Evolutionary conservation across 2,888 invertebrate genomes (phyloP), one percentile per base, ranked within the genome.

Genomic region (Phymatocera aterrima): DNA sequence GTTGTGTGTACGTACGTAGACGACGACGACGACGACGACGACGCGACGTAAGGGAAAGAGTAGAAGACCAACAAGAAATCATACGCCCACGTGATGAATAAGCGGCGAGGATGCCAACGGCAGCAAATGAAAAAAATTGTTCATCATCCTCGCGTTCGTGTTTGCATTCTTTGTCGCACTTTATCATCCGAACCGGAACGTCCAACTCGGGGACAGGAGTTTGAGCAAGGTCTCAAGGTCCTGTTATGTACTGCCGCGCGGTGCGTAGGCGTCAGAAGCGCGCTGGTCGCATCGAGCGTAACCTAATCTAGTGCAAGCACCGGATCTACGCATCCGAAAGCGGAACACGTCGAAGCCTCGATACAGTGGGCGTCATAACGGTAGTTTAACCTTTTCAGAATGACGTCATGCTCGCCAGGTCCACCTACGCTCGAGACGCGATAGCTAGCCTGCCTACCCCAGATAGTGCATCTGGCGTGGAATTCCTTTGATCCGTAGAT

Each of bases 401-500:
- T 34, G 31, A 72, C 72, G 72, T 72, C 72, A 72, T 51, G 24
- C 72, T 12, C 6, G 60, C 12, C 8, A n/a, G 64, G 61, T 72
- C n/a, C 72, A 34, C 72, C 72, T 34, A 72, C 72, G 72, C n/a
- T 28, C 28, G 72, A 51, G 72, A 18, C 51, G 72, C 51, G 48
- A 31, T 31, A 10, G 28, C 43, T 31, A n/a, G n/a, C n/a, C n/a
- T n/a, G n/a, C 18, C 34, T 72, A 51, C 28, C 48, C 51, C 51
- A 43, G n/a, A n/a, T n/a, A n/a, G 51, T 72, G 51, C 48, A 72
- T 70, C 72, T 72, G 34, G 31, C 51, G 37, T 21, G 28, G 48
- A 72, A 72, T 51, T 51, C 72, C 72, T 72, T 72, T 72, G 72
- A 72, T 51, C 72, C 72, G 34, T 72, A 72, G 72, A 34, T 51